A percentile compares a stretch with the other conserved stretches of the same genome.
phyloP scores from a whole-genome alignment of 2,888 invertebrate genomes.

The Alloplasta piceator region DNA sequence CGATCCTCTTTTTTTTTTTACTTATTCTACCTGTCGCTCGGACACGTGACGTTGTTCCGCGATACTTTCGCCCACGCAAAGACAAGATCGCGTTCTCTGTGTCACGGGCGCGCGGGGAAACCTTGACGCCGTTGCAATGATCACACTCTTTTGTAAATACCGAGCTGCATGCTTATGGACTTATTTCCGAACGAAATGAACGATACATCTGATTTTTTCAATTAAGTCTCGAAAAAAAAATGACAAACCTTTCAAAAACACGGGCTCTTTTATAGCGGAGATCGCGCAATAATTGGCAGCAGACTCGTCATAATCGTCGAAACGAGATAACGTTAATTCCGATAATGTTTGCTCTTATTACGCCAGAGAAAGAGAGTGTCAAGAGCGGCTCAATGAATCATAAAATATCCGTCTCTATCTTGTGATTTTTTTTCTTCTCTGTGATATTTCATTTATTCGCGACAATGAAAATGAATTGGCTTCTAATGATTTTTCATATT shows the following conservation, averaged over 20 bases:
- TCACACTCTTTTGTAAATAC: background rate
- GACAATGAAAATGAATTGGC: too few species aligned
- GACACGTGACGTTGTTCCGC: slow-evolving; percentile 46
- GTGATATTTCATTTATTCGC: too few species aligned
- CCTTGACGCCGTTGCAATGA: slow-evolving; percentile 57
- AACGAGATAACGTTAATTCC: slow-evolving; percentile 16
- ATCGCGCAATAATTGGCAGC: slow-evolving; percentile 6
- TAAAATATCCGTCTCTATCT: background rate
- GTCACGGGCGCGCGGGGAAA: slow-evolving; percentile 50
- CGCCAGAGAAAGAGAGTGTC: background rate
- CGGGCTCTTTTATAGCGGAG: background rate
- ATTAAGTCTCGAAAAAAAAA: background rate
- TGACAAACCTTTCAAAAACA: background rate
- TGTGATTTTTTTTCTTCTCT: background rate
- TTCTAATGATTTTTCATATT: too few species aligned
- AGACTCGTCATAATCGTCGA: slow-evolving; percentile 13
- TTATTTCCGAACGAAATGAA: background rate
- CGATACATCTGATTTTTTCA: background rate
- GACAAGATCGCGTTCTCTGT: slow-evolving; percentile 49
- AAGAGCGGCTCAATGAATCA: background rate
- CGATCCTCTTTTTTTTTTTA: too few species aligned
- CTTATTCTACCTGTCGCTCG: slow-evolving; percentile 27
- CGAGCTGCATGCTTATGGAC: background rate
- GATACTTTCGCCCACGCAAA: slow-evolving; percentile 52
- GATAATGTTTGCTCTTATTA: slow-evolving; percentile 7